Base-by-base conservation (phyloP, 1,140 invertebrate species). In the Saccostrea cuccullata region DNA sequence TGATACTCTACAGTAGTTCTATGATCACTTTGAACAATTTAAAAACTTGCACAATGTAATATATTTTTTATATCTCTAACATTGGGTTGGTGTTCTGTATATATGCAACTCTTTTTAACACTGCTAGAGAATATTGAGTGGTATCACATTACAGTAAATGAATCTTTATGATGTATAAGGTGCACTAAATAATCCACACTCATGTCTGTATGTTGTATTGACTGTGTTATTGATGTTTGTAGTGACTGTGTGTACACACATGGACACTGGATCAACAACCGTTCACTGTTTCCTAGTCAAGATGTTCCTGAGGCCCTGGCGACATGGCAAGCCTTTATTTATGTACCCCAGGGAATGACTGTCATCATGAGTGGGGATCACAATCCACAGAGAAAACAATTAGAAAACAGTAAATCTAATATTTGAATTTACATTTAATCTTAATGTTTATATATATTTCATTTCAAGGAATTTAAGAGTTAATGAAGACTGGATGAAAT, bases 211-310 rank as follows among this genome's bases (percentile, higher is more conserved):
- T n/a, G 8, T 3, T 3, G 3, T 55, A 84, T 6, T 47, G 47
- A 84, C 13, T 40, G 13, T 84, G 13, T 84, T 20, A 84, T 84
- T 30, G 4, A 84, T 3, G 55, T 84, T 91, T 92, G 36, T 85
- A 93, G 92, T 12, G 82, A 90, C 3, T 95, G 95, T 90, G 93
- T 94, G 20, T 95, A 94, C 90, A 95, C 95, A 20, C 92, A 93
- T 85, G 95, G 94, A 6, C 91, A 95, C 36, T 93, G 92, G 82
- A 92, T 95, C 20, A 96, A 95, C 87, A 96, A 96, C 91, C 92
- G 95, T 9, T 94, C 95, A 9, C 89, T 95, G 26, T 93, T 96
- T 87, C 95, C 95, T 6, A 95, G 93, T 90, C 95, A 96, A 88
- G 95, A 96, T 87, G 92, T 93, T 47, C 95, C 94, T 20, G 73